Evolutionary conservation across 2,888 invertebrate species (phyloP), one percentile per base, ranked within the genome.

Genomic region (Megastigmus dorsalis): DNA sequence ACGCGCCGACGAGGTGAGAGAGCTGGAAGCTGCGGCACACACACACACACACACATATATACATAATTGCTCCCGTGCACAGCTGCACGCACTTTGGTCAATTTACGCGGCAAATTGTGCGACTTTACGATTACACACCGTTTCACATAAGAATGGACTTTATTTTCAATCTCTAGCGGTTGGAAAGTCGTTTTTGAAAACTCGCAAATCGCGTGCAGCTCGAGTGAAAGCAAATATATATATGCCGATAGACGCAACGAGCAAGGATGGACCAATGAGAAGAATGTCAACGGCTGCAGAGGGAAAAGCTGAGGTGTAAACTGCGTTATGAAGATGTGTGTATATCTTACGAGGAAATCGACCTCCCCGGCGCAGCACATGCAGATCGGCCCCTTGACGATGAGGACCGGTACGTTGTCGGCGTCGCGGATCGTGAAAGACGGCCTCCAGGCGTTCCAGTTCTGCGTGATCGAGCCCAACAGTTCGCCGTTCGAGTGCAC

Each of bases 341-440:
- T 52, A n/a, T 3, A 28, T 78, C 89, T 90, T 79, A 95, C 95
- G 89, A 95, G 90, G 84, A 97, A 97, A 84, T 95, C 93, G 0
- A 74, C 77, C 1, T 79, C 59, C 1, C 96, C 93, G 84, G 95
- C 94, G 13, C 95, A 96, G 70, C 95, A 89, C 48, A 94, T 93
- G 85, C 95, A 95, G 59, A 94, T 84, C 0, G 96, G 96, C 0
- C 96, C 96, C 86, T 95, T 93, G 81, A 97, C 94, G 78, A 90
- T 91, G 7, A 97, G 89, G 13, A 96, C 94, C 0, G 91, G 91
- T 65, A 95, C 93, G 1, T 94, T 95, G 20, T 90, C 88, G 0
- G 93, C 92, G 88, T 97, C 93, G 80, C 93, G 92, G 78, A 97
- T 90, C 10, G 90, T 90, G 85, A 94, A 96, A 63, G 92, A 90